Evolutionary conservation across 2,113 vertebrate species (phyloP).

Genomic region (Fulica atra): DNA sequence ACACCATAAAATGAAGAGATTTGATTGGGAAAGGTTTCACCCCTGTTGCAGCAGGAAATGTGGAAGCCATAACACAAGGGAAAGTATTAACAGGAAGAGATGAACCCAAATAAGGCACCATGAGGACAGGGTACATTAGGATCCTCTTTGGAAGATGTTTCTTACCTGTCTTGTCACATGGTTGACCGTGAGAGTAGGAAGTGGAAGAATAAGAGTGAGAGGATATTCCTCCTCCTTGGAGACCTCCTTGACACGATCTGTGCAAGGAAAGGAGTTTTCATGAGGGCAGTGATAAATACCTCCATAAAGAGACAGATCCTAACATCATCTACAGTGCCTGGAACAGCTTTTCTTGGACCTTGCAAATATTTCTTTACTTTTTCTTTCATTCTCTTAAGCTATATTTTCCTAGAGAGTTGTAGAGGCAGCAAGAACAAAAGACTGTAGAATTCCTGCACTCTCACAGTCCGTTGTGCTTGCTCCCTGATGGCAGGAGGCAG

Average conservation of each 20-base stretch:
- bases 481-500: not conserved
- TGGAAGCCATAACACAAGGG: not conserved
- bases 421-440: not conserved
- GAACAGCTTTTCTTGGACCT: not conserved
- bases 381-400: not conserved
- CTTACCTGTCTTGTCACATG: constrained; percentile 28
- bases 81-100: not conserved
- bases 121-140: not conserved
- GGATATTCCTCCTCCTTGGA: constrained; percentile 19
- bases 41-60: not conserved
- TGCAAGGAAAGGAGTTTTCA: not conserved
- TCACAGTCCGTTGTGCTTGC: not conserved
- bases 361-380: not conserved
- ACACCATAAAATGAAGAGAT: not conserved
- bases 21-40: not conserved
- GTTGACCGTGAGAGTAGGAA: constrained; percentile 21
- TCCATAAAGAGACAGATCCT: not conserved
- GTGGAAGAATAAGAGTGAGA: constrained; percentile 31
- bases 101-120: not conserved
- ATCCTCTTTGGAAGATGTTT: not conserved
- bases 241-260: not conserved
- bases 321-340: not conserved
- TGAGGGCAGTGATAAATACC: not conserved
- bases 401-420: not conserved
- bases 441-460: not conserved